Percentiles rank a stretch among this genome's conserved stretches.
These are phyloP conservation scores for Bovichtus variegatus DNA, from an alignment of 2,797 vertebrate species.

Conservation along the genomic window DNA sequence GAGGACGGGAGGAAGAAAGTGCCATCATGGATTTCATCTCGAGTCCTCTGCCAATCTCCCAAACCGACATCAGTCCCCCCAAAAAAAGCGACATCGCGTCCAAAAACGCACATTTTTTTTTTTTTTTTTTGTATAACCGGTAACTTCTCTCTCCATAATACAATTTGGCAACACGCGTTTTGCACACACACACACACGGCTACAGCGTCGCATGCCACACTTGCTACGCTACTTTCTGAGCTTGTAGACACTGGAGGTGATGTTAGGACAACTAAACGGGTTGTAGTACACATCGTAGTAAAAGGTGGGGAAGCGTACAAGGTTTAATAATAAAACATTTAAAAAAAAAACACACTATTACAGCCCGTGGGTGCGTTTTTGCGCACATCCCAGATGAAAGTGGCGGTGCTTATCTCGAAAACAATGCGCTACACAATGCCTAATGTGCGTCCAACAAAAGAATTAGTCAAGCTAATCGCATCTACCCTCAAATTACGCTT, in stretches of 20 bases:
- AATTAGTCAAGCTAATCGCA: slow-evolving; percentile 77
- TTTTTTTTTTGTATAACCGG: slow-evolving; percentile 14
- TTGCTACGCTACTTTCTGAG: slow-evolving; percentile 72
- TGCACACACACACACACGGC: slow-evolving; percentile 20
- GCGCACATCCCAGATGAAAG: slow-evolving; percentile 63
- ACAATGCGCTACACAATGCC: slow-evolving; percentile 68
- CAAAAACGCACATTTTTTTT: slow-evolving; percentile 35
- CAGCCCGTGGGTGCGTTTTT: slow-evolving; percentile 25
- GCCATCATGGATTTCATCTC: slow-evolving; percentile 88
- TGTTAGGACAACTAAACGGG: slow-evolving; percentile 79
- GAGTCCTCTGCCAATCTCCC: slow-evolving; percentile 81
- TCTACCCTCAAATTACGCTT: slow-evolving; percentile 59
- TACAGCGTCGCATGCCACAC: slow-evolving; percentile 53
- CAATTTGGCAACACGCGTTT: slow-evolving; percentile 42
- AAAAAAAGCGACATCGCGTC: slow-evolving; percentile 50
- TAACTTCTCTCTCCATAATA: slow-evolving; percentile 45
- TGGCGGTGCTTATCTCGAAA: slow-evolving; percentile 65
- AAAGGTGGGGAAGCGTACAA: slow-evolving; percentile 31
- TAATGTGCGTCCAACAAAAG: slow-evolving; percentile 78
- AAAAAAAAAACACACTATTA: background rate
- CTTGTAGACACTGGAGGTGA: slow-evolving; percentile 72
- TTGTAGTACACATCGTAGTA: slow-evolving; percentile 71
- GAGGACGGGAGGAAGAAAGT: slow-evolving; percentile 78
- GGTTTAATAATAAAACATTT: slow-evolving; percentile 9
- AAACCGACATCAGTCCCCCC: slow-evolving; percentile 48